A percentile compares a stretch with the other conserved stretches of the same genome.
Conservation (phyloP, 2,888 invertebrate species). For the Netelia virgata region DNA sequence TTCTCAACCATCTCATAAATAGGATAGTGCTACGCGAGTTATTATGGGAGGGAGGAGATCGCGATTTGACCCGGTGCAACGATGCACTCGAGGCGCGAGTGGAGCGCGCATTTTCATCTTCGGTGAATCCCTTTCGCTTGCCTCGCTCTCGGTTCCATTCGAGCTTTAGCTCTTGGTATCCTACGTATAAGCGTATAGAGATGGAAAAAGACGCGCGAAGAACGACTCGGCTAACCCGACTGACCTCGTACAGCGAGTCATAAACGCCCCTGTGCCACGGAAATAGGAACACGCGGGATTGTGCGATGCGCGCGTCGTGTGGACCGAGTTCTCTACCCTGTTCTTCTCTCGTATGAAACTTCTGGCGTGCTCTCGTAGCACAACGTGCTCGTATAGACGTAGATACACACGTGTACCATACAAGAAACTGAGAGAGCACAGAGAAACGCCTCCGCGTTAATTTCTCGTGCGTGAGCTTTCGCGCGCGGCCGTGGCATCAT, state of each 20-base stretch:
- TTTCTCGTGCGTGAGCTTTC: constrained; percentile 65
- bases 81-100: constrained; percentile 53
- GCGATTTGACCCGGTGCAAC: constrained; percentile 68
- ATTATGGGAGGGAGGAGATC: constrained; percentile 68
- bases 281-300: constrained; percentile 66
- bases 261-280: constrained; percentile 70
- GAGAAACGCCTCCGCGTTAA: constrained; percentile 66
- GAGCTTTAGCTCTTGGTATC: not conserved
- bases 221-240: constrained; percentile 63
- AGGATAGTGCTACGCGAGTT: constrained; percentile 58
- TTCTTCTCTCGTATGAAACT: constrained; percentile 10
- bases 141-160: constrained; percentile 34
- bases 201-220: constrained; percentile 7
- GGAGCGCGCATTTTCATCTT: constrained; percentile 57
- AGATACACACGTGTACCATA: not conserved
- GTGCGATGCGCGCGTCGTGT: constrained; percentile 34
- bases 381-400: not conserved
- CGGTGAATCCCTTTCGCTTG: constrained; percentile 65
- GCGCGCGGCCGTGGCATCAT: constrained; percentile 39
- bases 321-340: constrained; percentile 1
- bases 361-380: not conserved
- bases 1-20: constrained; percentile 44
- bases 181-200: too few relatives aligned
- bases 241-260: constrained; percentile 65
- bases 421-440: constrained; percentile 31